phyloP scores from a whole-genome alignment of 2,797 vertebrate genomes.

The Salmo trutta region DNA sequence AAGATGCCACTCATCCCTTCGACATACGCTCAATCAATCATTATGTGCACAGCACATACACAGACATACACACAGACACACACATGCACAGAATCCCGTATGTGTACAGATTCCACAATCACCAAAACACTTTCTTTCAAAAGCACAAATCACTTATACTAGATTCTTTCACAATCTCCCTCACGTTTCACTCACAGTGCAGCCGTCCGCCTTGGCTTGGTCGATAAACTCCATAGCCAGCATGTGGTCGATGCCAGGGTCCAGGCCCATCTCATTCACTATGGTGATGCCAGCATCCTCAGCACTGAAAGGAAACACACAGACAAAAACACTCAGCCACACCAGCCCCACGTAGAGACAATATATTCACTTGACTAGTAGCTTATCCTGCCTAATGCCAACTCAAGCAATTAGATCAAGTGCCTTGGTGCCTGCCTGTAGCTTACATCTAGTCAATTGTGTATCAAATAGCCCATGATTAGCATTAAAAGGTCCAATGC shows the following conservation, averaged over 20 bases:
- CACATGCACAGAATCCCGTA: not conserved
- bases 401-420: not conserved
- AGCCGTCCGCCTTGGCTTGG: constrained; percentile 89
- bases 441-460: too few relatives aligned
- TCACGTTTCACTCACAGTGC: constrained; percentile 78
- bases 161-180: constrained; percentile 37
- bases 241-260: constrained; percentile 98
- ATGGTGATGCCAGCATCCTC: constrained; percentile 89
- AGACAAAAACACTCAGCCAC: not conserved
- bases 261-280: constrained; percentile 91
- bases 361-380: too few relatives aligned
- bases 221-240: constrained; percentile 97
- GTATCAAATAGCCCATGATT: too few relatives aligned
- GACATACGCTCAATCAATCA: constrained; percentile 22
- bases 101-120: not conserved
- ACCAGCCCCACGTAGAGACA: not conserved
- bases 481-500: too few relatives aligned
- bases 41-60: not conserved
- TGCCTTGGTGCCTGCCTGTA: too few relatives aligned
- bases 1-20: constrained; percentile 7
- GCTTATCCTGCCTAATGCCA: not conserved
- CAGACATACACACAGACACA: not conserved
- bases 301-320: constrained; percentile 63
- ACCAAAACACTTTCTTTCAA: not conserved
- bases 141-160: constrained; percentile 31